Conservation (phyloP, 1,140 invertebrate species). For the Orchestia grillus region DNA sequence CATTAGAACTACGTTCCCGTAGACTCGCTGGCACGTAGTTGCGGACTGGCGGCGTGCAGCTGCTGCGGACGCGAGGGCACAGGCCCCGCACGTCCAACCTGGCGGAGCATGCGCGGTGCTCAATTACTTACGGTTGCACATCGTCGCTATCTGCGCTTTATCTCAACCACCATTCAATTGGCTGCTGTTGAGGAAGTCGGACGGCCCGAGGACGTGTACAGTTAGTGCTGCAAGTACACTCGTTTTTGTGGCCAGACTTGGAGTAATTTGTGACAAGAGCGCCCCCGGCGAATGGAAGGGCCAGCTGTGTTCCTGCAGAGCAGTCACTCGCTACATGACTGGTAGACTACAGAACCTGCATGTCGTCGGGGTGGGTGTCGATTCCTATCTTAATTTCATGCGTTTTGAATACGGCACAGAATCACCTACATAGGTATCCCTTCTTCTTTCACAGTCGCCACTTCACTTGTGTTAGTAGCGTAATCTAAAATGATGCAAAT, state of each 20-base stretch:
- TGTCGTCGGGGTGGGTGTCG: background rate
- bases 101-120: background rate
- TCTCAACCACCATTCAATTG: conserved; percentile 41
- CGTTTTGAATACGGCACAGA: background rate
- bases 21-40: background rate
- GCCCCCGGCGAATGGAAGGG: background rate
- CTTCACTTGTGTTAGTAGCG: background rate
- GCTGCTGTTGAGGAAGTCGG: background rate
- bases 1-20: background rate
- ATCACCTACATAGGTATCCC: background rate
- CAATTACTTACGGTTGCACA: background rate
- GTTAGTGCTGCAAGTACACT: conserved; percentile 11
- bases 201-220: conserved; percentile 21
- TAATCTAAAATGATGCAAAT: background rate
- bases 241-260: conserved; percentile 14
- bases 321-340: background rate
- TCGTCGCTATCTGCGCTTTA: background rate
- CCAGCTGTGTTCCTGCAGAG: background rate
- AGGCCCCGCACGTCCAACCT: background rate
- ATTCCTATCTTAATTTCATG: background rate
- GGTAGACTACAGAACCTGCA: background rate
- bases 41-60: no score
- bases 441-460: background rate
- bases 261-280: background rate
- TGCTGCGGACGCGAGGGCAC: background rate